Conservation (phyloP, 2,888 invertebrate genomes). For the Dendrolimus houi region DNA sequence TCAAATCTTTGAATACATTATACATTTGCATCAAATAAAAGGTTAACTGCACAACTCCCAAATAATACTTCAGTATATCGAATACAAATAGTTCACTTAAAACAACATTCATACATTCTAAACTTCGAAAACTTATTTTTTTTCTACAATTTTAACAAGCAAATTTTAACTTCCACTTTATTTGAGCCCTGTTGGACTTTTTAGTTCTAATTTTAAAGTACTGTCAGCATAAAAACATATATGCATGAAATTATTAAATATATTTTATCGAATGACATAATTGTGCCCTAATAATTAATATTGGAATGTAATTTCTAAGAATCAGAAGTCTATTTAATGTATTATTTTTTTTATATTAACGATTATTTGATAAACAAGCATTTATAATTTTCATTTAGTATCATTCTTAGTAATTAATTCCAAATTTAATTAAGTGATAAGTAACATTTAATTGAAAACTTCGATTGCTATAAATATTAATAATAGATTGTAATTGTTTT, state of each 20-base stretch:
- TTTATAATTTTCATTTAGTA: too few species aligned
- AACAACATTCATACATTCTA: conserved; percentile 35
- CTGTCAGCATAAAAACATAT: neutral
- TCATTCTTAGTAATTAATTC: neutral
- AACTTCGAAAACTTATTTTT: conserved; percentile 54
- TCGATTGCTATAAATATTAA: neutral
- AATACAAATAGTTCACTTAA: conserved; percentile 22
- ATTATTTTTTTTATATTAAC: too few species aligned
- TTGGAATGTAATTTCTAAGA: neutral
- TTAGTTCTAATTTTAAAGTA: conserved; percentile 15
- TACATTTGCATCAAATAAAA: too few species aligned
- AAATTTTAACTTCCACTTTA: conserved; percentile 46
- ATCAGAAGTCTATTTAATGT: too few species aligned
- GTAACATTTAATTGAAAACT: neutral
- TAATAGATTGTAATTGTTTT: neutral
- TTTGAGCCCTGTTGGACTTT: conserved; percentile 35
- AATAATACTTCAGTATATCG: conserved; percentile 29
- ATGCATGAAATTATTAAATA: neutral
- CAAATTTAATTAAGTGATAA: neutral
- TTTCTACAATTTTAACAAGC: conserved; percentile 62
- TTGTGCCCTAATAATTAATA: conserved; percentile 2
- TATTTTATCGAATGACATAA: neutral
- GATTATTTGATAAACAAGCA: too few species aligned
- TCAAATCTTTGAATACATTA: too few species aligned
- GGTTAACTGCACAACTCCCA: conserved; percentile 13